Percentiles rank a stretch among this genome's conserved stretches.
Evolutionary conservation across 2,797 vertebrate species (phyloP).

Genomic region (Coranthus polyacanthus): DNA sequence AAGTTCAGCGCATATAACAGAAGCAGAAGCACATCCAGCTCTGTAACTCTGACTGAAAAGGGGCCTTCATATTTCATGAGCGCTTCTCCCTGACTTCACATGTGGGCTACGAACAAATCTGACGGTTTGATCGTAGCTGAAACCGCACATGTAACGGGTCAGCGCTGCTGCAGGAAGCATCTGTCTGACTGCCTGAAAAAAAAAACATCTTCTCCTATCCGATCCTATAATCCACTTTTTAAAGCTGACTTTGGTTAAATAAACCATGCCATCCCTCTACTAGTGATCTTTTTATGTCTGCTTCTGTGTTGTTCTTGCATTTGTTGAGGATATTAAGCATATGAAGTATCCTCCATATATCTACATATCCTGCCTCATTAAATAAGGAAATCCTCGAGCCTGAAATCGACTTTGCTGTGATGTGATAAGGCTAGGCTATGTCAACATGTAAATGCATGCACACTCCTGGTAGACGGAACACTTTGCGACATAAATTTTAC

Average conservation of each 20-base stretch:
- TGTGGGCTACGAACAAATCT: constrained; percentile 60
- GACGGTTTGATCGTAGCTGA: constrained; percentile 74
- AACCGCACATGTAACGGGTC: constrained; percentile 67
- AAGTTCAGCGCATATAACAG: constrained; percentile 76
- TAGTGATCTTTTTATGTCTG: background rate
- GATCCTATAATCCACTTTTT: background rate
- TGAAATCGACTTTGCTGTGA: background rate
- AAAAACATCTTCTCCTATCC: background rate
- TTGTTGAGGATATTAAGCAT: background rate
- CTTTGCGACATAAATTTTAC: too few species aligned
- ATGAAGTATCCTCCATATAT: background rate
- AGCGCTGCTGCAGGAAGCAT: constrained; percentile 42
- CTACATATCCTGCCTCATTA: background rate
- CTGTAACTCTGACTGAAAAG: constrained; percentile 45
- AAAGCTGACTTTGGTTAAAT: background rate
- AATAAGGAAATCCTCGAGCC: background rate
- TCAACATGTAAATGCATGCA: too few species aligned
- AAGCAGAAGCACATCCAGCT: constrained; percentile 51
- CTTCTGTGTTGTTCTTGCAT: background rate
- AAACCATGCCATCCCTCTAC: too few species aligned
- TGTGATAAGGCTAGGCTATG: background rate
- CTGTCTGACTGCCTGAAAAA: constrained; percentile 32
- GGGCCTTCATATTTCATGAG: constrained; percentile 85
- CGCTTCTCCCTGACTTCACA: constrained; percentile 71
- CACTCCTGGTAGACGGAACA: too few species aligned